phyloP scores from a whole-genome alignment of 1,140 invertebrate genomes.

The Dysdera silvatica region DNA sequence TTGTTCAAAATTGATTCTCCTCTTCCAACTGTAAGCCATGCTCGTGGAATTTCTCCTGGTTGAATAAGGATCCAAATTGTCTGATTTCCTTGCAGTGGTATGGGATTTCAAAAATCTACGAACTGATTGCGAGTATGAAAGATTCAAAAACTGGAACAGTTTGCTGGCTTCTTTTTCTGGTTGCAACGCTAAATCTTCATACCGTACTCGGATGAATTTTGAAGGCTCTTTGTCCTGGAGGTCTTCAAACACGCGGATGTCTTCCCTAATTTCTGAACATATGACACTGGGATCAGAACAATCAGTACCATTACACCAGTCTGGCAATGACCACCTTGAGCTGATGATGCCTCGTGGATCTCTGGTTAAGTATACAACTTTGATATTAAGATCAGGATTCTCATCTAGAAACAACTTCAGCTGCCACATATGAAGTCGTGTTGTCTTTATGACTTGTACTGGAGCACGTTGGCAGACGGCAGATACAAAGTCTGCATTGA shows the following conservation, averaged over 20 bases:
- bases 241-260: constrained; percentile 52
- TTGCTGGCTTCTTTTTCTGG: constrained; percentile 60
- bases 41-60: constrained; percentile 25
- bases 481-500: constrained; percentile 20
- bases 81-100: constrained; percentile 12
- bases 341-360: constrained; percentile 79
- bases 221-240: constrained; percentile 60
- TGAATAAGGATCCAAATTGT: constrained; percentile 27
- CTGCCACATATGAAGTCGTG: constrained; percentile 28
- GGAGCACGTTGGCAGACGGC: constrained; percentile 22
- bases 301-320: constrained; percentile 75
- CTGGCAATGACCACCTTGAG: constrained; percentile 68
- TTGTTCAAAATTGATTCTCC: constrained; percentile 6
- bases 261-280: constrained; percentile 71
- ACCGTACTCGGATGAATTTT: constrained; percentile 51
- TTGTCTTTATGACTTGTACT: constrained; percentile 32
- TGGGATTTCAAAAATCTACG: constrained; percentile 30
- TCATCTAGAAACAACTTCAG: constrained; percentile 13
- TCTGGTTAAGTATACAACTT: constrained; percentile 66
- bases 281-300: constrained; percentile 66
- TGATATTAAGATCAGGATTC: constrained; percentile 41
- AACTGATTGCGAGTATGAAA: constrained; percentile 39
- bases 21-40: constrained; percentile 14
- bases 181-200: constrained; percentile 73
- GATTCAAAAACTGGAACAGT: constrained; percentile 66